Conservation (phyloP, 1,140 invertebrate genomes). For the Trichoplusia ni region DNA sequence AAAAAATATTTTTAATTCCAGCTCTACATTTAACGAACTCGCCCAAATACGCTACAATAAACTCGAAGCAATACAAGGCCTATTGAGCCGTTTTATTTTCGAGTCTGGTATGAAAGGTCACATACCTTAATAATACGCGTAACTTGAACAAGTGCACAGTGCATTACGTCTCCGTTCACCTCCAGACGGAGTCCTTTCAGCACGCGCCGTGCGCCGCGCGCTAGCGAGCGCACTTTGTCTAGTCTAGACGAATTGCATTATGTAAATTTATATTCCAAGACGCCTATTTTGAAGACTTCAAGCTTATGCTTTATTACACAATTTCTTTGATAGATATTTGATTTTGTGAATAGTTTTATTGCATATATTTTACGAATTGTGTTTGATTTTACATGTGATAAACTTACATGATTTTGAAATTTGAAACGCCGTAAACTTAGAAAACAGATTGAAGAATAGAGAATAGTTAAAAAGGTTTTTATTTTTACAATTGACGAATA, state of each 20-base stretch:
- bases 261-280: slow-evolving; percentile 57
- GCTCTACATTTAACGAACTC: too few species aligned
- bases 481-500: too few species aligned
- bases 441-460: too few species aligned
- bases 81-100: too few species aligned
- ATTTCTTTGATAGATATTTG: slow-evolving; percentile 8
- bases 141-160: slow-evolving; percentile 47
- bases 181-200: slow-evolving; percentile 59
- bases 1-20: too few species aligned
- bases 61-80: too few species aligned
- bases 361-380: neutral
- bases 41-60: too few species aligned
- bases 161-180: slow-evolving; percentile 61
- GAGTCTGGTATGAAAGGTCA: neutral
- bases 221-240: slow-evolving; percentile 54
- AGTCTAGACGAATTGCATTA: slow-evolving; percentile 78
- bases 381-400: neutral
- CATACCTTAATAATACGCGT: neutral
- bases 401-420: neutral
- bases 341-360: neutral
- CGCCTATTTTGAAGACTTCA: slow-evolving; percentile 3
- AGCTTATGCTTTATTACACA: slow-evolving; percentile 11
- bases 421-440: neutral
- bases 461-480: too few species aligned
- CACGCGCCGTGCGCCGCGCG: slow-evolving; percentile 45